phyloP scores from a whole-genome alignment of 2,888 invertebrate species.

The Lithodes maja region DNA sequence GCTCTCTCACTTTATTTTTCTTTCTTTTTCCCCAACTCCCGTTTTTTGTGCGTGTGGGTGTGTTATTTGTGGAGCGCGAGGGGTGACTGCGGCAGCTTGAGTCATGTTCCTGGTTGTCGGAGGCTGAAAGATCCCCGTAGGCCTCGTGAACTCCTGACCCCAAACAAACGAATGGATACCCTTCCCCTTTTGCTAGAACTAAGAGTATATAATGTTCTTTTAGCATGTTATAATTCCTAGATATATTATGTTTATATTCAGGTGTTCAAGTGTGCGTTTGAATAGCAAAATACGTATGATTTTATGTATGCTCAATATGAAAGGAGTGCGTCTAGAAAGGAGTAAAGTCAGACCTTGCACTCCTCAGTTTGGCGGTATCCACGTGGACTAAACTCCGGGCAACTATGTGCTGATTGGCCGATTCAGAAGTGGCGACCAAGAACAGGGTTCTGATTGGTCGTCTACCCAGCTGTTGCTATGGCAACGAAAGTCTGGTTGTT shows the following conservation, averaged over 20 bases:
- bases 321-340: no score
- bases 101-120: not conserved
- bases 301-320: no score
- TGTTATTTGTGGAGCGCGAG: not conserved
- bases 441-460: not conserved
- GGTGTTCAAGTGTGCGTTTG: no score
- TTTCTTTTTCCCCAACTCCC: slow-evolving; percentile 12
- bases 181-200: no score
- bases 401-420: not conserved
- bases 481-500: not conserved
- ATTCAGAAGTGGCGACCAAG: not conserved
- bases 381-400: not conserved
- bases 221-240: no score
- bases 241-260: no score
- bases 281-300: no score
- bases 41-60: not conserved
- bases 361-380: not conserved
- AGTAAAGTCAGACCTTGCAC: no score
- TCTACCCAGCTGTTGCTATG: not conserved
- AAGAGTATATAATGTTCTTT: no score
- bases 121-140: not conserved
- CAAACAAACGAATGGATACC: not conserved
- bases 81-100: not conserved
- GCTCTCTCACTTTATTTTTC: not conserved
- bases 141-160: not conserved